These are phyloP conservation scores for Sialis fuliginosa DNA, from an alignment of 2,888 invertebrate species.

Conservation along the genomic window DNA sequence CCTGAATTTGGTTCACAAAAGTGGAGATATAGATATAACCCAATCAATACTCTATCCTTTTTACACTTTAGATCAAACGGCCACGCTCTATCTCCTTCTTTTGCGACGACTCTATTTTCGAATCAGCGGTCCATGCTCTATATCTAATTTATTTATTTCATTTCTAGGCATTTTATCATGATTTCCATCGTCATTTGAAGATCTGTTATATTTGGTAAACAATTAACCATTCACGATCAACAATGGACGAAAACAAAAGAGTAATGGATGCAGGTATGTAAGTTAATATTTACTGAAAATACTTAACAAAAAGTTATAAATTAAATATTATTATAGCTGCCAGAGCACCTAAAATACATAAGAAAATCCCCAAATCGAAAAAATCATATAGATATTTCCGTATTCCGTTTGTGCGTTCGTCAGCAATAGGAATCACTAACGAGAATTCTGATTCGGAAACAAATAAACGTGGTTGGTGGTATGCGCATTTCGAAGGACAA, in stretches of 20 bases:
- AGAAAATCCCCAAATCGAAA: constrained; percentile 45
- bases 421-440: constrained; percentile 26
- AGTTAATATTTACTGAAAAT: neutral
- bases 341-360: constrained; percentile 43
- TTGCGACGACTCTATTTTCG: too few species aligned
- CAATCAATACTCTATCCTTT: too few species aligned
- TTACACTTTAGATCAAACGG: too few species aligned
- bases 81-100: too few species aligned
- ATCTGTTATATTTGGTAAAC: constrained; percentile 99
- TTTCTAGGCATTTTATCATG: constrained; percentile 78
- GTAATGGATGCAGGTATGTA: constrained; percentile 52
- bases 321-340: constrained; percentile 26
- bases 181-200: constrained; percentile 94
- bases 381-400: constrained; percentile 82
- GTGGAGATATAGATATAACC: too few species aligned
- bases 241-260: constrained; percentile 71
- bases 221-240: constrained; percentile 72
- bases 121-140: too few species aligned
- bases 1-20: too few species aligned
- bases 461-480: constrained; percentile 77
- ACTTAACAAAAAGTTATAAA: constrained; percentile 3
- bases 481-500: constrained; percentile 96
- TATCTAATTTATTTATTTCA: too few species aligned
- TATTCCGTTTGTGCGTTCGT: constrained; percentile 71
- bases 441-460: constrained; percentile 14